Evolutionary conservation across 2,888 invertebrate species (phyloP).

Genomic region (Aleiodes alternator): DNA sequence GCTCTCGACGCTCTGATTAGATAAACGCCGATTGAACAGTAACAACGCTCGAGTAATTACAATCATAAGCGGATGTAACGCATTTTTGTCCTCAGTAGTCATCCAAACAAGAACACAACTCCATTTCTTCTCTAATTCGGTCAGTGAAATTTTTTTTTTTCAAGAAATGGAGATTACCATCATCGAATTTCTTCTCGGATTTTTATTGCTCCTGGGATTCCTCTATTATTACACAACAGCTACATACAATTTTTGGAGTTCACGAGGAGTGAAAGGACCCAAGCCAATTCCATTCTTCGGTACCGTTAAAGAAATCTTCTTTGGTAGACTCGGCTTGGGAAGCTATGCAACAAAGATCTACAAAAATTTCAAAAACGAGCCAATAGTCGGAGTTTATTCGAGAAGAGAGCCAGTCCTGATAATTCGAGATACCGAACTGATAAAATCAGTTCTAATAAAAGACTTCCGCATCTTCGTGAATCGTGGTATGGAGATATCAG

Average conservation of each 20-base stretch:
- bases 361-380: conserved; percentile 40
- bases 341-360: conserved; percentile 38
- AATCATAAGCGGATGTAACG: too few relatives aligned
- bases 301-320: conserved; percentile 62
- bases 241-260: conserved; percentile 73
- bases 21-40: too few relatives aligned
- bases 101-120: too few relatives aligned
- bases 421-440: conserved; percentile 46
- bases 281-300: conserved; percentile 68
- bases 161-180: too few relatives aligned
- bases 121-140: too few relatives aligned
- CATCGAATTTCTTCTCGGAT: not conserved
- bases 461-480: conserved; percentile 49
- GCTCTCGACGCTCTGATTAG: too few relatives aligned
- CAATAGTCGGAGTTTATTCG: conserved; percentile 69
- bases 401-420: conserved; percentile 41
- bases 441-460: conserved; percentile 49
- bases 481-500: conserved; percentile 39
- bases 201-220: not conserved
- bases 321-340: conserved; percentile 30
- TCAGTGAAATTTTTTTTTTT: too few relatives aligned
- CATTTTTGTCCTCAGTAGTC: too few relatives aligned
- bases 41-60: too few relatives aligned
- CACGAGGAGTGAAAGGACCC: conserved; percentile 69
- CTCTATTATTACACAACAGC: conserved; percentile 63